phyloP scores from a whole-genome alignment of 2,113 vertebrate genomes.

The Stegostoma tigrinum region DNA sequence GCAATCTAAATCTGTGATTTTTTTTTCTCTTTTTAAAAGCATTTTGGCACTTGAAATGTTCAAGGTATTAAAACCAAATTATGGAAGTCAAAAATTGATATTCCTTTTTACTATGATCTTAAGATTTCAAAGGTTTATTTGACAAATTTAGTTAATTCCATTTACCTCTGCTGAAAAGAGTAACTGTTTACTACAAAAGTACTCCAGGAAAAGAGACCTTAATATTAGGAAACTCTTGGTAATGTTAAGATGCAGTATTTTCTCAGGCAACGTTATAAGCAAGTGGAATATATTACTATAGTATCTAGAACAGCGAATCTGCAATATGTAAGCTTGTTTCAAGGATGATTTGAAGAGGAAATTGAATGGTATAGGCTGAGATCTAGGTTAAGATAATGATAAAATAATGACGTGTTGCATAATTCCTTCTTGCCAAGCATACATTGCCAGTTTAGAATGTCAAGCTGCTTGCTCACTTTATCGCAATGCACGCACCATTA shows the following conservation, averaged over 20 bases:
- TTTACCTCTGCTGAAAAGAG: neutral
- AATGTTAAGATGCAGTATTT: neutral
- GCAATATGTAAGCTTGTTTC: neutral
- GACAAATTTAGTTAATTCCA: neutral
- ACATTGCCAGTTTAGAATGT: neutral
- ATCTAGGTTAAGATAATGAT: conserved; percentile 30
- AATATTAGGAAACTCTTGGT: conserved; percentile 1
- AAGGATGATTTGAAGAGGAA: conserved; percentile 17
- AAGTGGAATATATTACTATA: neutral
- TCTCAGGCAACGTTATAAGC: neutral
- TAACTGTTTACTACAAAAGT: neutral
- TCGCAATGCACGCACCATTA: neutral
- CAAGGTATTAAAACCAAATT: too few relatives aligned
- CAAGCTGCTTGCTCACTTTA: neutral
- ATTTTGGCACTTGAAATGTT: too few relatives aligned
- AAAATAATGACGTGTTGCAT: neutral
- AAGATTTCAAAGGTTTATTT: neutral
- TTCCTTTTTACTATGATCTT: too few relatives aligned
- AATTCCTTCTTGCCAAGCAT: neutral
- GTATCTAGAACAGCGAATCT: neutral
- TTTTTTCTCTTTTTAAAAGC: too few relatives aligned
- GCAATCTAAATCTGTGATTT: too few relatives aligned
- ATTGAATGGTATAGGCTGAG: neutral
- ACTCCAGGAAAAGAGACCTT: neutral
- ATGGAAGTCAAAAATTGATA: too few relatives aligned